phyloP scores from a whole-genome alignment of 2,113 vertebrate genomes.

The Poeciliopsis occidentalis region DNA sequence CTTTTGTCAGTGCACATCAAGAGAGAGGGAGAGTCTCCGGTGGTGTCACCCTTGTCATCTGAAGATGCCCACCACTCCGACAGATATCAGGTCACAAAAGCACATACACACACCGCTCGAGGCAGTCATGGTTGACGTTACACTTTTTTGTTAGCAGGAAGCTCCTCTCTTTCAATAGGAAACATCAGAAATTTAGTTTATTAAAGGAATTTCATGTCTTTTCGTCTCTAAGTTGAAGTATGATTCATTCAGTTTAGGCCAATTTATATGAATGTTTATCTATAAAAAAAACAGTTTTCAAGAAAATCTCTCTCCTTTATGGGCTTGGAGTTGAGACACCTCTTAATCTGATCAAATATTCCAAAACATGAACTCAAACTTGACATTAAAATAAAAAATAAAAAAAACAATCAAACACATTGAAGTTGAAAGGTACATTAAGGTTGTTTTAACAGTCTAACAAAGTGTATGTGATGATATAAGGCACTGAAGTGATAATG shows the following conservation, averaged over 20 bases:
- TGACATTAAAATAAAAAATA: neutral
- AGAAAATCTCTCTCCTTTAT: no score
- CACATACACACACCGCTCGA: neutral
- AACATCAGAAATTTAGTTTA: neutral
- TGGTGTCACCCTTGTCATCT: constrained; percentile 95
- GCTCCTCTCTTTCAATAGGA: neutral
- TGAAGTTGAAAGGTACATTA: neutral
- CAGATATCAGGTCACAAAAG: constrained; percentile 95
- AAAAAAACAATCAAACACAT: neutral
- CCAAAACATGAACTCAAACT: neutral
- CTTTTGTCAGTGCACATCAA: constrained; percentile 98
- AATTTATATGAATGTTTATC: neutral
- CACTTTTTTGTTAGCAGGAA: neutral
- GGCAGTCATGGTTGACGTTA: neutral
- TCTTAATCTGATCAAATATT: neutral
- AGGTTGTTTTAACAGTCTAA: neutral
- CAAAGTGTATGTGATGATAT: constrained; percentile 24
- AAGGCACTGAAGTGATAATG: constrained; percentile 15
- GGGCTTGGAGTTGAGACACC: neutral
- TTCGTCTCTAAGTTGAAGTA: neutral
- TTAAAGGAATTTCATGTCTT: neutral
- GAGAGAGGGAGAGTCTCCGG: constrained; percentile 97
- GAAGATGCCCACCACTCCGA: constrained; percentile 99
- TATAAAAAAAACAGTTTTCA: neutral
- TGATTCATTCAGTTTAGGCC: neutral